Base-by-base conservation (phyloP, 2,797 vertebrate species). In the Darevskia mixta region DNA sequence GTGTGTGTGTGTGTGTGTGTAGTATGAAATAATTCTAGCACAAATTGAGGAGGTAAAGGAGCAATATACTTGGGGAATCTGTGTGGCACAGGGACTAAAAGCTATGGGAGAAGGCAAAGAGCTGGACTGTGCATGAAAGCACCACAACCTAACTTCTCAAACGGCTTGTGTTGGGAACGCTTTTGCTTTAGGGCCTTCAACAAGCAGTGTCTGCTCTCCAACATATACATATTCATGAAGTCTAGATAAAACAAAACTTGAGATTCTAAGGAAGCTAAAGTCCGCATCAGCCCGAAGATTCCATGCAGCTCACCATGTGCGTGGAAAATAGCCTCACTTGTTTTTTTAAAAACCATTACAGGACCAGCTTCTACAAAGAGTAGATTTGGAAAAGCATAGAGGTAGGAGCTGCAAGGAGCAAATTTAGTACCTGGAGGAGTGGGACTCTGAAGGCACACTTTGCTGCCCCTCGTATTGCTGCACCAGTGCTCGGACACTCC, bases 391-490 rank as follows among this genome's bases (percentile, higher is more conserved):
- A 27, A 35, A 18, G 38, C 43, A n/a, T 9, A 0, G 0, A 29
- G 25, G 1, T 27, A 55, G 73, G 41, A 81, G 18, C 43, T 17
- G 43, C 8, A 17, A 3, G 0, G 64, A 72, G 38, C 20, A 58
- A 27, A 35, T 0, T 3, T 6, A 75, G 97, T 97, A 99, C 99
- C 98, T 98, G 96, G 95, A 94, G 5, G 96, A 85, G 81, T 88
- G 95, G 61, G 95, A 89, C 67, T 96, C 93, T 20, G 89, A 79
- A 0, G 86, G 95, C 84, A 89, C 88, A 85, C 82, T 97, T 94
- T 92, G 98, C 96, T 98, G 98, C 27, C 97, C 97, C 94, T 99
- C 99, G 11, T 99, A 99, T 87, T 99, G 99, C 94, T 99, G 96
- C 79, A 99, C 99, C 92, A 99, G 96, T 0, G 98, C 98, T 8